Conservation (phyloP, 2,888 invertebrate genomes). For the Microchrysa polita region DNA sequence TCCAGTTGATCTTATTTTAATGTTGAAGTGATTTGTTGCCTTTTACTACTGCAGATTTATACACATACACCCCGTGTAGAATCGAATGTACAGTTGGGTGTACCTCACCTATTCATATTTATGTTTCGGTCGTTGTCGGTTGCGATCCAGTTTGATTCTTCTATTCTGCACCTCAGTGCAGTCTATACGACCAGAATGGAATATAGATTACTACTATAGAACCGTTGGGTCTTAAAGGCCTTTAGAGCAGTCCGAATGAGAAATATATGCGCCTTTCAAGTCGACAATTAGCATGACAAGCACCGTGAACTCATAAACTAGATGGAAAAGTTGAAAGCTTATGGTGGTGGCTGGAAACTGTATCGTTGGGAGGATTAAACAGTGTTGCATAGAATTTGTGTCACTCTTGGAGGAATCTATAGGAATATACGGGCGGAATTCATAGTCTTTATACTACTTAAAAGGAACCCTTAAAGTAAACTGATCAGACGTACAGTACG, state of each 20-base stretch:
- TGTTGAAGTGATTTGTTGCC: background rate
- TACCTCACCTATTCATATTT: too few relatives aligned
- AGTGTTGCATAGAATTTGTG: background rate
- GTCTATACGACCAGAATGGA: too few relatives aligned
- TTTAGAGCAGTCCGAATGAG: background rate
- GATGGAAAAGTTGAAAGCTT: conserved; percentile 19
- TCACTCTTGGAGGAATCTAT: too few relatives aligned
- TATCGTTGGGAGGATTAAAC: background rate
- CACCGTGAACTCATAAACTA: conserved; percentile 38
- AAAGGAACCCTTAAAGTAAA: too few relatives aligned
- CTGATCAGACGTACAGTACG: too few relatives aligned
- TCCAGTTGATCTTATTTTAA: background rate
- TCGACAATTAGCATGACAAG: conserved; percentile 42
- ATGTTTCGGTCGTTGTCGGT: background rate
- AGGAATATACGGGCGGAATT: too few relatives aligned
- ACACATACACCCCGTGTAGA: too few relatives aligned
- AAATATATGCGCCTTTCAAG: conserved; percentile 22
- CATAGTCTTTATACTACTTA: too few relatives aligned
- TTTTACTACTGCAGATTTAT: too few relatives aligned
- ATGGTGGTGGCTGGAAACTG: background rate
- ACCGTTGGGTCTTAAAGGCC: conserved; percentile 29
- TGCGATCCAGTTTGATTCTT: background rate
- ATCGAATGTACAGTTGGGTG: background rate
- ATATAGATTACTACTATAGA: background rate
- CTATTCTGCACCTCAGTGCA: too few relatives aligned